Conservation (phyloP, 1,140 invertebrate species). For the Euura lappo region DNA sequence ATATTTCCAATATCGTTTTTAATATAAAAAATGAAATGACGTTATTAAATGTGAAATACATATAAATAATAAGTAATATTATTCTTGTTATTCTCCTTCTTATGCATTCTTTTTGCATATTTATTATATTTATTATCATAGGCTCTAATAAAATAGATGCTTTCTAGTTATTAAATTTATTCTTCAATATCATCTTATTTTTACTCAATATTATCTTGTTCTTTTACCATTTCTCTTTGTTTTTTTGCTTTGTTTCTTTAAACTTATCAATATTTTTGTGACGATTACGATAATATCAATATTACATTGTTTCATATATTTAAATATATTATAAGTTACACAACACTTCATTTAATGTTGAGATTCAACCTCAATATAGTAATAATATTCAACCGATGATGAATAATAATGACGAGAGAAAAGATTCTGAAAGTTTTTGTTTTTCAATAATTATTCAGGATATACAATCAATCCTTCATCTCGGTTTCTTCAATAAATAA, state of each 20-base stretch:
- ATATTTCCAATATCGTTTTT: constrained; percentile 11
- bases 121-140: too few species aligned
- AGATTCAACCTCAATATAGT: background rate
- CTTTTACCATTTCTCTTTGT: too few species aligned
- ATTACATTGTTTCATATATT: background rate
- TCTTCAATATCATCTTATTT: background rate
- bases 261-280: background rate
- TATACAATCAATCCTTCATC: background rate
- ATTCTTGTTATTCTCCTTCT: background rate
- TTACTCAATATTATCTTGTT: background rate
- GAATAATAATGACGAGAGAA: background rate
- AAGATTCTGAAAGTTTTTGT: background rate
- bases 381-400: background rate
- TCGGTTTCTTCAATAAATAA: background rate
- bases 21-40: constrained; percentile 23
- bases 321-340: constrained; percentile 2
- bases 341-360: background rate
- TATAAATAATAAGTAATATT: background rate
- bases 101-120: too few species aligned
- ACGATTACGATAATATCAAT: background rate
- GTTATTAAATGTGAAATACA: background rate
- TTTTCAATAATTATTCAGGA: background rate
- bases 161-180: constrained; percentile 1
- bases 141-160: constrained; percentile 5
- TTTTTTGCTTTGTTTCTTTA: too few species aligned